phyloP scores from a whole-genome alignment of 1,140 invertebrate species.

The Temnothorax curvispinosus region DNA sequence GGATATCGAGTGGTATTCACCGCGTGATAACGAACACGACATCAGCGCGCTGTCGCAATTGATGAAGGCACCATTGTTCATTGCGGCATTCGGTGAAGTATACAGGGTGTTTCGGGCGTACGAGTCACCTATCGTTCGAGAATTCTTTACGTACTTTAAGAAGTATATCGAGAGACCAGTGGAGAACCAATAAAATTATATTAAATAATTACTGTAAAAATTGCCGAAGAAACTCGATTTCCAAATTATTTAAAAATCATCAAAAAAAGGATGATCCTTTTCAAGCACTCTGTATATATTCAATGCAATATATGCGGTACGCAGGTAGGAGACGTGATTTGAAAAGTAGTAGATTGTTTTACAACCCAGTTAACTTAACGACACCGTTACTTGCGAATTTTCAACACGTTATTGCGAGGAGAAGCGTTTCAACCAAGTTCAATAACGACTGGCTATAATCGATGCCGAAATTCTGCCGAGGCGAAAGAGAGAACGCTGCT shows the following conservation, averaged over 20 bases:
- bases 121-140: not conserved
- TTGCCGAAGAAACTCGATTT: not conserved
- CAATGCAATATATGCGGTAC: slow-evolving; percentile 2
- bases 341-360: slow-evolving; percentile 33
- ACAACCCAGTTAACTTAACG: slow-evolving; percentile 28
- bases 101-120: slow-evolving; percentile 2
- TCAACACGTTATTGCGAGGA: slow-evolving; percentile 24
- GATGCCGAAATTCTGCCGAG: slow-evolving; percentile 21
- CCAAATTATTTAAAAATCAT: not conserved
- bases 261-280: not conserved
- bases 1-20: slow-evolving; percentile 29
- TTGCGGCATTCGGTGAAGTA: slow-evolving; percentile 21
- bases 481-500: slow-evolving; percentile 23
- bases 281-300: not conserved
- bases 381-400: slow-evolving; percentile 29
- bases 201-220: not conserved
- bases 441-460: slow-evolving; percentile 45
- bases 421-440: slow-evolving; percentile 12
- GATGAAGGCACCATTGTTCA: slow-evolving; percentile 45
- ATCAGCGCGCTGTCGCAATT: slow-evolving; percentile 31
- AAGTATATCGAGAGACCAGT: not conserved
- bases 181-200: not conserved
- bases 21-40: slow-evolving; percentile 47
- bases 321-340: not conserved
- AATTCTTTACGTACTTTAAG: not conserved